A percentile compares a stretch with the other conserved stretches of the same genome.
Conservation (phyloP, 2,113 vertebrate species). For the Ctenodactylus gundi region DNA sequence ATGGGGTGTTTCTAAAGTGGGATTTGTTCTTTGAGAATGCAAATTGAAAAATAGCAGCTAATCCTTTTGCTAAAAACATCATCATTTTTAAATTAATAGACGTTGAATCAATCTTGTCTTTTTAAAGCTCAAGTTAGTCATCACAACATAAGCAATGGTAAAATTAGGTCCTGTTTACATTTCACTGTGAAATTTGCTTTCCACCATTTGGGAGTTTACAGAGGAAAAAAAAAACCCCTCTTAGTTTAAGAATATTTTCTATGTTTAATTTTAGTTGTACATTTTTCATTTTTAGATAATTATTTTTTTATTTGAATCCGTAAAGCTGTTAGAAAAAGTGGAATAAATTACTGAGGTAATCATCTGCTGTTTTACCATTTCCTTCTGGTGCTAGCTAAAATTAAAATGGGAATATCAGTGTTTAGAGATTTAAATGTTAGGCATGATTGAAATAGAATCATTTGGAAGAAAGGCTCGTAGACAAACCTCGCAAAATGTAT, state of each 20-base stretch:
- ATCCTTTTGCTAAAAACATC: conserved; percentile 40
- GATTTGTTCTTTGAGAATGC: background rate
- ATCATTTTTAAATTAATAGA: conserved; percentile 45
- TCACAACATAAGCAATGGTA: conserved; percentile 52
- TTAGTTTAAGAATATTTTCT: conserved; percentile 63
- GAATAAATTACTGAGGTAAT: conserved; percentile 74
- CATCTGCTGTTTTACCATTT: conserved; percentile 76
- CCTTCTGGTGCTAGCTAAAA: conserved; percentile 74
- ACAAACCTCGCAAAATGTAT: conserved; percentile 50
- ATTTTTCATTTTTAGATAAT: conserved; percentile 75
- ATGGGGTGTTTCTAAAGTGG: background rate
- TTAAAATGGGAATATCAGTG: conserved; percentile 76
- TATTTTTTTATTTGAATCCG: conserved; percentile 72
- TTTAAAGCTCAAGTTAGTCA: conserved; percentile 45
- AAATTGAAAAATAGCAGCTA: conserved; percentile 6
- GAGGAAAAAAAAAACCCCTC: background rate
- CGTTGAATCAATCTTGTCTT: background rate
- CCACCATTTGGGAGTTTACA: conserved; percentile 35
- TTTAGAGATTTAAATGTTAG: conserved; percentile 73
- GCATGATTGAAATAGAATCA: conserved; percentile 68
- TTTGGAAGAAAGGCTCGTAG: conserved; percentile 55
- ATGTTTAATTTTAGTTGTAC: conserved; percentile 70
- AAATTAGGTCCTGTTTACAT: conserved; percentile 69
- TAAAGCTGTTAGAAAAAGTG: conserved; percentile 71
- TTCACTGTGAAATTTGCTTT: conserved; percentile 62